Base-by-base conservation (phyloP, 1,140 invertebrate species). In the Tenebrio molitor region DNA sequence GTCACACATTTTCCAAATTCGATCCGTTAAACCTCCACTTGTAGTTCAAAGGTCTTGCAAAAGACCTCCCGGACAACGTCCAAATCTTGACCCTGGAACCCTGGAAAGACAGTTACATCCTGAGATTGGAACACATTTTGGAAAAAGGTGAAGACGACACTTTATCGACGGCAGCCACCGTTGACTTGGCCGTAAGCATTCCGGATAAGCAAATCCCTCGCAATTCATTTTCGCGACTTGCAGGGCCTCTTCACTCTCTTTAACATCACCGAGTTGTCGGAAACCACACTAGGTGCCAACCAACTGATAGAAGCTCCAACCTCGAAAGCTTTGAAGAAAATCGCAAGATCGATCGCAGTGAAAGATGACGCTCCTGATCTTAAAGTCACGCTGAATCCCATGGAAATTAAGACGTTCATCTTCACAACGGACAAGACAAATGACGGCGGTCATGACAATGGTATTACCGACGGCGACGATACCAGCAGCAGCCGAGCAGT, bases 71-170 rank as follows among this genome's bases (percentile, higher is more conserved):
- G n/a, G n/a, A n/a, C n/a, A n/a, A n/a, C n/a, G n/a, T n/a, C n/a
- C n/a, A n/a, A n/a, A n/a, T n/a, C n/a, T n/a, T n/a, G n/a, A n/a
- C n/a, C n/a, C n/a, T n/a, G n/a, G n/a, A n/a, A n/a, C n/a, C n/a
- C n/a, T 93, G 93, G 88, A 88, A 89, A 44, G 83, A 83, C 0
- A 85, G 86, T 3, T 81, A 93, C 5, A 84, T 98, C 2, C 74
- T 98, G 0, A 86, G 96, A 42, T 84, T 98, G 3, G 97, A 98
- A 79, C 94, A 98, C n/a, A n/a, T n/a, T n/a, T n/a, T n/a, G n/a
- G n/a, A n/a, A n/a, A n/a, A n/a, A n/a, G n/a, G n/a, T n/a, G 92
- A 95, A 78, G 88, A 92, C 64, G 72, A 78, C 0, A 71, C 82
- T 17, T 75, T 87, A 14, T 91, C 89, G 16, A 77, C 86, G 44